Base-by-base conservation (phyloP, 2,113 vertebrate species). In the Clarias macrocephalus region DNA sequence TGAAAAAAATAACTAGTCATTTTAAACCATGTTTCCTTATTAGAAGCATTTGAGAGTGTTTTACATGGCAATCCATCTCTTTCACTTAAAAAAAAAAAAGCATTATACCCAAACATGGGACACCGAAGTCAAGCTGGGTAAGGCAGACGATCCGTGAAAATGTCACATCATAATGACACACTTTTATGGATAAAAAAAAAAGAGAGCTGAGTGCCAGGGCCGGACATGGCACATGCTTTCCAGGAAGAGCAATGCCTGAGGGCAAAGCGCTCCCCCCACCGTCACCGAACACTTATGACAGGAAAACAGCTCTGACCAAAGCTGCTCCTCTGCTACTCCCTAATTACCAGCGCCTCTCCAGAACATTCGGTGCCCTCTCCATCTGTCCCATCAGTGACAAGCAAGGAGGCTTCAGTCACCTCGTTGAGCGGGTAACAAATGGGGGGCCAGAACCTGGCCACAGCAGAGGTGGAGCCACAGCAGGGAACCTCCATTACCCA, bases 341-440 rank as follows among this genome's bases (percentile, higher is more conserved):
- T 95, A 95, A 96, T 95, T 95, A 95, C 92, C 94, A 92, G 91
- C 85, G 92, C 91, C 93, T 94, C 93, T 94, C 94, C 91, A 94
- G 93, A 94, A 95, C 93, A 92, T 94, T 93, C 92, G 88, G 91
- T 91, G 94, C 85, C 93, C 95, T 89, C 95, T 95, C 95, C 95
- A 95, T 96, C 94, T 95, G 95, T 95, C 93, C 91, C 91, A 91
- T 92, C 92, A 90, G 92, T 90, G 86, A 89, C 91, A 88, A 90
- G 93, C 92, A 91, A 89, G 89, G 91, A 93, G 90, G 90, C 93
- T 94, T 94, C 94, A 94, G 94, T 95, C 94, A 94, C 94, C 94
- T 95, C 92, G 81, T 92, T 88, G 92, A 90, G 92, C 91, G 88
- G 89, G 89, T 88, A 93, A 93, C 94, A 91, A 93, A 93, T 91